phyloP scores from a whole-genome alignment of 2,113 vertebrate species.

The Oryzias javanicus region DNA sequence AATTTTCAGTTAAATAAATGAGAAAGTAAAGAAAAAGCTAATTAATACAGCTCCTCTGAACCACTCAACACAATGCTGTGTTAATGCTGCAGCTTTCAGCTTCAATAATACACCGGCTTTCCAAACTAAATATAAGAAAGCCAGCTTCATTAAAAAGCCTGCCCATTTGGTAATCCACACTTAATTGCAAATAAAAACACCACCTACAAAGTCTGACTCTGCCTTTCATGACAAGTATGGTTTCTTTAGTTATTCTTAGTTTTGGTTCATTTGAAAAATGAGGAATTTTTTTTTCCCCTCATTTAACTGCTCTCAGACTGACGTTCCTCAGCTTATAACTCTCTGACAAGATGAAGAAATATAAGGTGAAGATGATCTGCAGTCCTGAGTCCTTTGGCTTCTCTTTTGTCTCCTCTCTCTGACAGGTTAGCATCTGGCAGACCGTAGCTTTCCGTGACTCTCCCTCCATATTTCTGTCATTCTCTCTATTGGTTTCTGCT shows the following conservation, averaged over 20 bases:
- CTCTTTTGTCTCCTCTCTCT: constrained; percentile 38
- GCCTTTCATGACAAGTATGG: constrained; percentile 4
- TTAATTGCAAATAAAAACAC: constrained; percentile 42
- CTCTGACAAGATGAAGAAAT: constrained; percentile 16
- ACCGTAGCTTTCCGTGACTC: constrained; percentile 23
- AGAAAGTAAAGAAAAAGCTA: too few relatives aligned
- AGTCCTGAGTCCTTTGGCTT: constrained; percentile 21
- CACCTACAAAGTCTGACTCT: constrained; percentile 30
- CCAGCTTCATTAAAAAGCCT: too few relatives aligned
- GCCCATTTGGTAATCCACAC: constrained; percentile 19
- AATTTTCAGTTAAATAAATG: too few relatives aligned
- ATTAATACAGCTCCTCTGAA: not conserved
- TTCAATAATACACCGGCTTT: not conserved
- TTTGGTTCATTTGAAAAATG: constrained; percentile 25
- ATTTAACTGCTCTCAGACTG: constrained; percentile 9
- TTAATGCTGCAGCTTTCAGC: constrained; percentile 7
- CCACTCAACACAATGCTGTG: not conserved
- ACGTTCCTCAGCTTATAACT: constrained; percentile 24
- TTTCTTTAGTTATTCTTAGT: constrained; percentile 12
- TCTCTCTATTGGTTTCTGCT: constrained; percentile 31
- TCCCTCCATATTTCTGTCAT: constrained; percentile 29
- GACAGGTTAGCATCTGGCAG: constrained; percentile 55
- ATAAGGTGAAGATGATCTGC: constrained; percentile 17
- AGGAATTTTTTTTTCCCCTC: too few relatives aligned
- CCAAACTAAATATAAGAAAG: too few relatives aligned